Evolutionary conservation across 2,888 invertebrate genomes (phyloP), one percentile per base, ranked within the genome.

Genomic region (Meandrusa payeni): DNA sequence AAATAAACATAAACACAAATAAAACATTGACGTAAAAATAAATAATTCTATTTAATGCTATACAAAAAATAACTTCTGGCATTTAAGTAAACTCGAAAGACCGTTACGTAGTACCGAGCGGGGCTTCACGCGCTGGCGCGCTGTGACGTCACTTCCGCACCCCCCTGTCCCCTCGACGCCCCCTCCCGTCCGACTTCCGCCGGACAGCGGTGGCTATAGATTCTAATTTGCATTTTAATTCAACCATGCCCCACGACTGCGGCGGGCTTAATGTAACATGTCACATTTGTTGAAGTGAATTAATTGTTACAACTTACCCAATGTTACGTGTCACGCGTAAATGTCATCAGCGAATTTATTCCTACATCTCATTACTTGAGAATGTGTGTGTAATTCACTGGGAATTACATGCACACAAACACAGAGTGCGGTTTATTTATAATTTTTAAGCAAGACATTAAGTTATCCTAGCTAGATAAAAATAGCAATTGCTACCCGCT

Each of bases 141-240:
- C 52, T 28, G 44, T 57, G 53, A 58, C 59, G 59, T 61, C 59
- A 59, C 52, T 54, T 60, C 60, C 57, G 54, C 46, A 48, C 42
- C 40, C 44, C 38, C 51, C 47, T 22, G 1, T n/a, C 6, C 45
- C 12, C 28, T 10, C 19, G 33, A 1, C 10, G 12, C 28, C 28
- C 29, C 29, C 32, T 10, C 11, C 19, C 5, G 3, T 2, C 26
- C 19, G 11, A 49, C 48, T 57, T 59, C 59, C 57, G 54, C 46
- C 48, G 52, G 44, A 46, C 46, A 29, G 29, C 28, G 5, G 11
- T 11, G 10, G 27, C 24, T 26, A 20, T 24, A 24, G 10, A 12
- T 20, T 12, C 10, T 29, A 12, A 45, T 45, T 45, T 39, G 44
- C 44, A 45, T 45, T 39, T 34, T 28, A 34, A 45, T 33, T 15